phyloP scores from a whole-genome alignment of 2,113 vertebrate species.

The Campylorhamphus procurvoides region DNA sequence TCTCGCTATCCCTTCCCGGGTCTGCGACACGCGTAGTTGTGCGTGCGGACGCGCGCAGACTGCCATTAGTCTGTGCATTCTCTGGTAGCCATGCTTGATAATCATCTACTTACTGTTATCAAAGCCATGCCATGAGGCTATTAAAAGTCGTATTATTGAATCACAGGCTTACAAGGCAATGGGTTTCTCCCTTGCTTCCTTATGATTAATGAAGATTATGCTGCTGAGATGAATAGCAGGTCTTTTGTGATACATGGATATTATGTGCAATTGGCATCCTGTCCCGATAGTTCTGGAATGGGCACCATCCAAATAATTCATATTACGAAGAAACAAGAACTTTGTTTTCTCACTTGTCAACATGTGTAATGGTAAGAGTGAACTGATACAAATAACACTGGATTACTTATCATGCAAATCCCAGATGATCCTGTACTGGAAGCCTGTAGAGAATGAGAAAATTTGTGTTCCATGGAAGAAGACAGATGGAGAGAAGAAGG shows the following conservation, averaged over 20 bases:
- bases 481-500: neutral
- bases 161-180: neutral
- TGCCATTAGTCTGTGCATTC: neutral
- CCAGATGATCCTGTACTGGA: neutral
- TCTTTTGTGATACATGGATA: neutral
- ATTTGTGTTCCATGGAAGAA: neutral
- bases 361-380: neutral
- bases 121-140: neutral
- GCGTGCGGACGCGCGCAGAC: no score
- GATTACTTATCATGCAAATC: neutral
- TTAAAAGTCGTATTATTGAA: neutral
- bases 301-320: neutral
- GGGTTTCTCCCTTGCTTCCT: neutral
- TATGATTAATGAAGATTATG: neutral
- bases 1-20: no score
- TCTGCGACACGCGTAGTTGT: no score
- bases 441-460: neutral
- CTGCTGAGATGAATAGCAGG: neutral
- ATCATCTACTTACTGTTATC: neutral
- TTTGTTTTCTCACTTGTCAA: neutral
- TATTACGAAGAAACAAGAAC: neutral
- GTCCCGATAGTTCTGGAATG: neutral
- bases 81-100: neutral
- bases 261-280: neutral
- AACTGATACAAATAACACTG: neutral